phyloP scores from a whole-genome alignment of 2,113 vertebrate genomes.

The Boleophthalmus pectinirostris region DNA sequence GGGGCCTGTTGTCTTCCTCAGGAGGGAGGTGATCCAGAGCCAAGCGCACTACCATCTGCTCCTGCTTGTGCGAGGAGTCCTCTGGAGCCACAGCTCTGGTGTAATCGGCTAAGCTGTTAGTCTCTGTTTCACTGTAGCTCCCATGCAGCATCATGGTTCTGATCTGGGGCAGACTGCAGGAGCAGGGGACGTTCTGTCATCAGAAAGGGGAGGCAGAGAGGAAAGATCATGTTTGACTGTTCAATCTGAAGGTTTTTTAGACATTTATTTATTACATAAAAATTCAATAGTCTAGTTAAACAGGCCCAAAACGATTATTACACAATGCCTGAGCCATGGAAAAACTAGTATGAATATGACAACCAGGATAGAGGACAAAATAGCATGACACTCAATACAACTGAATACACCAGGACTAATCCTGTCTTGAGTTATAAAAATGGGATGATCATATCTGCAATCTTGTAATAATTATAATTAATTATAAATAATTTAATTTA shows the following conservation, averaged over 20 bases:
- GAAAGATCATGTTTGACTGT: background rate
- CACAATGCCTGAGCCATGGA: too few species aligned
- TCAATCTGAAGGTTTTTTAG: background rate
- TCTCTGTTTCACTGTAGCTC: conserved; percentile 85
- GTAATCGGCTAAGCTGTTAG: conserved; percentile 88
- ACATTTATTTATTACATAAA: background rate
- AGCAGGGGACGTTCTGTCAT: conserved; percentile 80
- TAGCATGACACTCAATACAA: too few species aligned
- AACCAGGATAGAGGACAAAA: too few species aligned
- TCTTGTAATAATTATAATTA: too few species aligned
- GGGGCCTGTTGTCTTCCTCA: conserved; percentile 82
- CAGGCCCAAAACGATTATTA: too few species aligned
- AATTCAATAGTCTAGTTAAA: too few species aligned
- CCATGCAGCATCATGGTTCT: conserved; percentile 90
- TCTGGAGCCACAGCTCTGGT: conserved; percentile 79
- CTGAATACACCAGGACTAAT: too few species aligned
- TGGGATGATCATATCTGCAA: too few species aligned
- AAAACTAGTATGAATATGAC: too few species aligned
- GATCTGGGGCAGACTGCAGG: conserved; percentile 83
- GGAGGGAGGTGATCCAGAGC: conserved; percentile 81
- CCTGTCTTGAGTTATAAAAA: too few species aligned
- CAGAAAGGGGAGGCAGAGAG: background rate
- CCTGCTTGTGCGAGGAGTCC: conserved; percentile 83
- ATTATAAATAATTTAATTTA: too few species aligned
- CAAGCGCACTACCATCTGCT: conserved; percentile 86